phyloP scores from a whole-genome alignment of 2,113 vertebrate species.

The Heteronetta atricapilla region DNA sequence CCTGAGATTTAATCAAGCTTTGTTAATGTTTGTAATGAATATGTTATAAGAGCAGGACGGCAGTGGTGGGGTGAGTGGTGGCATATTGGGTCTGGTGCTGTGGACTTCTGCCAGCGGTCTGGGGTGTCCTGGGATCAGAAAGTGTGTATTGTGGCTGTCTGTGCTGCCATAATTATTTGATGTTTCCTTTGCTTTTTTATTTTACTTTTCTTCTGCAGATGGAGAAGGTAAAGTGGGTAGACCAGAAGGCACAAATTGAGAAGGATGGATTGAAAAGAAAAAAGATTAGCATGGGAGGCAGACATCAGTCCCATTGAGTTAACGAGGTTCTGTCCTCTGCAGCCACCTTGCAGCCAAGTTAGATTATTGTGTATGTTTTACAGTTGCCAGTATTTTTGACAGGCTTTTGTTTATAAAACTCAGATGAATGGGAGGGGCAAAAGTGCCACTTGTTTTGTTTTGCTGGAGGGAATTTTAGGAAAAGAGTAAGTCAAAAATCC shows the following conservation, averaged over 20 bases:
- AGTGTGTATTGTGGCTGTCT: background rate
- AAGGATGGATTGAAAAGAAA: background rate
- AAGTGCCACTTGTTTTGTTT: background rate
- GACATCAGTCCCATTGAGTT: background rate
- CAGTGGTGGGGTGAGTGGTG: rapidly evolving
- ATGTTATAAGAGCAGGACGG: background rate
- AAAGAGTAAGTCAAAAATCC: background rate
- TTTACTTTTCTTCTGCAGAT: background rate
- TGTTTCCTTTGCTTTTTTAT: background rate
- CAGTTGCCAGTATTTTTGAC: background rate
- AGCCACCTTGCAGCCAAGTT: background rate
- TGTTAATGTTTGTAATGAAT: background rate
- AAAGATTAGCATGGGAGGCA: background rate
- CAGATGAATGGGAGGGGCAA: background rate
- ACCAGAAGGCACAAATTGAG: background rate
- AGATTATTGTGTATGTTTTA: background rate
- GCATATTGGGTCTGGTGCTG: rapidly evolving
- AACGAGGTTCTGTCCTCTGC: background rate
- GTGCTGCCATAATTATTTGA: background rate
- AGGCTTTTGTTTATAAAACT: background rate
- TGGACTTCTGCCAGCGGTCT: background rate
- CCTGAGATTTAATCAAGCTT: background rate
- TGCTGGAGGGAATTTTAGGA: background rate
- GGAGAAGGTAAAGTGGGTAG: background rate
- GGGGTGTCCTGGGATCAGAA: background rate